These are phyloP conservation scores for Cephalopachus bancanus DNA, from an alignment of 2,797 vertebrate genomes.

Conservation along the genomic window DNA sequence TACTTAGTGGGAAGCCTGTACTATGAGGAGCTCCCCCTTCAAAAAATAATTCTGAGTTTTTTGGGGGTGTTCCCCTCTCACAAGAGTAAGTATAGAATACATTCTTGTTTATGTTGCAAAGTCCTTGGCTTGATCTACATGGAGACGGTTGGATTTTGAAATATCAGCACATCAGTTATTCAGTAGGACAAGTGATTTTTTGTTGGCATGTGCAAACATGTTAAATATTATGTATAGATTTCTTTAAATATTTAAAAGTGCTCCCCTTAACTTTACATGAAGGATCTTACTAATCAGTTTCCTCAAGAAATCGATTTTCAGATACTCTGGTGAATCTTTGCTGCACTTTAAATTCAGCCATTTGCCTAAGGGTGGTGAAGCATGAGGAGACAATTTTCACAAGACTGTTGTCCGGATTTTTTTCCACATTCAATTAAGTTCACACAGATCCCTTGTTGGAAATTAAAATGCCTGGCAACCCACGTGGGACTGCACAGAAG, in stretches of 20 bases:
- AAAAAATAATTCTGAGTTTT: too few species aligned
- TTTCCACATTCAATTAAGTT: neutral
- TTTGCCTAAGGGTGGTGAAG: neutral
- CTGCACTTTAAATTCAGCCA: neutral
- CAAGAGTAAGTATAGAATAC: neutral
- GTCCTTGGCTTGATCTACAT: neutral
- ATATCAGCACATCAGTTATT: neutral
- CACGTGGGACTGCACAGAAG: rapidly evolving
- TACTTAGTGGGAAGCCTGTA: too few species aligned
- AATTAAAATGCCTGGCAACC: neutral
- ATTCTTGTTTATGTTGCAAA: neutral
- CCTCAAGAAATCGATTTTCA: neutral
- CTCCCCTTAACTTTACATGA: neutral
- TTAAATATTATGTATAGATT: slow-evolving; percentile 31
- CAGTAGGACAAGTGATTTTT: slow-evolving; percentile 3
- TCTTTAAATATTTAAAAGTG: neutral
- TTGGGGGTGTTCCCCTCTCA: too few species aligned
- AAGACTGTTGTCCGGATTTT: neutral
- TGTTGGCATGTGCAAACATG: slow-evolving; percentile 13
- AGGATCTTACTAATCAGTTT: neutral
- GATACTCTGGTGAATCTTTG: neutral
- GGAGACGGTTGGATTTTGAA: neutral
- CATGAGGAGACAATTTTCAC: slow-evolving; percentile 30
- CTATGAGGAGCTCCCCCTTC: too few species aligned
- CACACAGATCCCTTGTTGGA: neutral